A percentile compares a stretch with the other conserved stretches of the same genome.
These are phyloP conservation scores for Leptocoma aspasia DNA, from an alignment of 2,113 vertebrate genomes.

Conservation along the genomic window DNA sequence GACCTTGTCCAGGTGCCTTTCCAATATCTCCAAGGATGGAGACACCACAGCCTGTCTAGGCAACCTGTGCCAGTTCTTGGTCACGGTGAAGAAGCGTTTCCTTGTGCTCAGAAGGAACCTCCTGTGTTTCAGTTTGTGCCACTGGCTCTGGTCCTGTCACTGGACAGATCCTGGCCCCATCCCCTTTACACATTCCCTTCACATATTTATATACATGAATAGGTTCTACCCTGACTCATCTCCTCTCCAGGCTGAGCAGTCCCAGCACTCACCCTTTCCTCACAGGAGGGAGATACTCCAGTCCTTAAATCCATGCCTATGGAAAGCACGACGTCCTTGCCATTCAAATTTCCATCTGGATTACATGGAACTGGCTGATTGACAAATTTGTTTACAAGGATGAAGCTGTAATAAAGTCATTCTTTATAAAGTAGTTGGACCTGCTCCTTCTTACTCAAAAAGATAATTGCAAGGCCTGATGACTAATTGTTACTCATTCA, in stretches of 20 bases:
- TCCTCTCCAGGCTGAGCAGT: neutral
- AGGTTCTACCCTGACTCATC: neutral
- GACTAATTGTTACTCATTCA: neutral
- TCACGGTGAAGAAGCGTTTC: neutral
- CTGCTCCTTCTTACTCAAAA: neutral
- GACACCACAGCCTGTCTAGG: neutral
- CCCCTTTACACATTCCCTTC: neutral
- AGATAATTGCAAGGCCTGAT: neutral
- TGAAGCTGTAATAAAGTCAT: neutral
- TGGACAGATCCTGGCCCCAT: neutral
- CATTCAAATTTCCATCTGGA: neutral
- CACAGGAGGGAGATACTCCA: neutral
- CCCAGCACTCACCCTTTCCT: neutral
- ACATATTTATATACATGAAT: neutral
- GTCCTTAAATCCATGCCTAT: neutral
- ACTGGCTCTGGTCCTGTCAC: neutral
- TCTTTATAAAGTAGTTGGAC: neutral
- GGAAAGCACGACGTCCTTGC: neutral
- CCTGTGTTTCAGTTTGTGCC: neutral
- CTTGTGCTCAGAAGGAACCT: neutral
- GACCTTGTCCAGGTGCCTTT: neutral
- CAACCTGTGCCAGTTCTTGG: neutral
- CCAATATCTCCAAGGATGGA: neutral
- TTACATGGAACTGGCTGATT: neutral
- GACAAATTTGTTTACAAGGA: neutral